Conservation (phyloP, 2,797 vertebrate genomes). For the Crenichthys baileyi region DNA sequence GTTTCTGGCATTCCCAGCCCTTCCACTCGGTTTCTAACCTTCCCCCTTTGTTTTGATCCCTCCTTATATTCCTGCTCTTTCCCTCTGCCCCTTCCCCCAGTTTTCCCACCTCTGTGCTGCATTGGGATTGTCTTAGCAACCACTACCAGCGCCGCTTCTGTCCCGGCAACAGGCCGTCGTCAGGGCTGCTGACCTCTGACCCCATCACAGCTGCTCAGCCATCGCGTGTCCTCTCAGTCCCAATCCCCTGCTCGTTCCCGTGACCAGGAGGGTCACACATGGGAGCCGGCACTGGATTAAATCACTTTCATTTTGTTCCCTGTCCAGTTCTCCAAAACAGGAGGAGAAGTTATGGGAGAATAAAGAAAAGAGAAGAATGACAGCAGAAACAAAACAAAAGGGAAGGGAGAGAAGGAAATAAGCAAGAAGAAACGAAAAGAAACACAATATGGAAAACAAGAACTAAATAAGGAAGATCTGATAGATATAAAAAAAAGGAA, state of each 20-base stretch:
- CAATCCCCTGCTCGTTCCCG: conserved; percentile 56
- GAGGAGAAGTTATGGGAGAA: not conserved
- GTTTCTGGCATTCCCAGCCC: conserved; percentile 49
- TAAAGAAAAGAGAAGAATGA: not conserved
- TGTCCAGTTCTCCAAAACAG: not conserved
- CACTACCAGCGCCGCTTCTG: conserved; percentile 45
- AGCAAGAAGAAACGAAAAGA: not conserved
- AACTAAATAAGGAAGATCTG: not conserved
- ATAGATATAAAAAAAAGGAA: not conserved
- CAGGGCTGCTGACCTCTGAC: conserved; percentile 64
- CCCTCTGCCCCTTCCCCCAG: conserved; percentile 62
- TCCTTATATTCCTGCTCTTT: conserved; percentile 40
- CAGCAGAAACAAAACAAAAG: not conserved
- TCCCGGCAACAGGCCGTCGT: conserved; percentile 64
- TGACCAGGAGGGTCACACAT: conserved; percentile 57
- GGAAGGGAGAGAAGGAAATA: too few relatives aligned
- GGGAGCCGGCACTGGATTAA: conserved; percentile 32
- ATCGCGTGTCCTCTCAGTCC: conserved; percentile 63
- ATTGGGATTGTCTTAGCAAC: conserved; percentile 55
- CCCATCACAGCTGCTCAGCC: conserved; percentile 71
- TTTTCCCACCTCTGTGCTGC: conserved; percentile 66
- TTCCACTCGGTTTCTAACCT: conserved; percentile 43
- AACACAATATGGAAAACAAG: not conserved
- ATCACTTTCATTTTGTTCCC: conserved; percentile 29
- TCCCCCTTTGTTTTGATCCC: conserved; percentile 46